Conservation (phyloP, 2,113 vertebrate species). For the Cephalophus harveyi region DNA sequence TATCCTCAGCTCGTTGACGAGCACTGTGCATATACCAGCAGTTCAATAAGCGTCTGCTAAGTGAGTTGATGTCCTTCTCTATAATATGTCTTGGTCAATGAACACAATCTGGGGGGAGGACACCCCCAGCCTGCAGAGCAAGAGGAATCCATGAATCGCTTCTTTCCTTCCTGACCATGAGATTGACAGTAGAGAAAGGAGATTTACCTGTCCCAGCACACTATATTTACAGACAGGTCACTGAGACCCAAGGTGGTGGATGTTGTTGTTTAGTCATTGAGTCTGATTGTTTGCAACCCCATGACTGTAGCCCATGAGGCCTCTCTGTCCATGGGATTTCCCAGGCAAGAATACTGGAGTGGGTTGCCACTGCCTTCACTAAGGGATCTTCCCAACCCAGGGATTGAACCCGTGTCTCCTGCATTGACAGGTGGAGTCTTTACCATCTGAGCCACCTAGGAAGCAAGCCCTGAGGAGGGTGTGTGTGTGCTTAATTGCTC, state of each 20-base stretch:
- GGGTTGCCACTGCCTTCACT: background rate
- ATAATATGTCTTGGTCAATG: background rate
- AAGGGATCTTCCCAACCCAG: background rate
- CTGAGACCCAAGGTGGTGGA: background rate
- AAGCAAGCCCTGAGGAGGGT: background rate
- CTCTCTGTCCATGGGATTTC: background rate
- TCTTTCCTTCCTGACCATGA: background rate
- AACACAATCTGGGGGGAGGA: background rate
- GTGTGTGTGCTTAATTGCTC: background rate
- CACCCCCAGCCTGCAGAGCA: background rate
- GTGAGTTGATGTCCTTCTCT: background rate
- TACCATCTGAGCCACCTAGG: background rate
- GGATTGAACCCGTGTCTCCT: background rate
- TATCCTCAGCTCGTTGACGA: background rate
- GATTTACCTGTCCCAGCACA: background rate
- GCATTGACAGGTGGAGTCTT: background rate
- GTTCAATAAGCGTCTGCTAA: background rate
- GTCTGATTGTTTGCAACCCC: background rate
- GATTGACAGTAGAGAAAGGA: background rate
- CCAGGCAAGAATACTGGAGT: background rate
- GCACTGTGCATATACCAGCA: background rate
- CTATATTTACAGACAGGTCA: background rate
- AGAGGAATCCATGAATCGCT: background rate
- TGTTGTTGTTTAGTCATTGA: background rate
- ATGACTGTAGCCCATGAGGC: background rate